Base-by-base conservation (phyloP, 2,797 vertebrate genomes). In the Xenentodon cancila region DNA sequence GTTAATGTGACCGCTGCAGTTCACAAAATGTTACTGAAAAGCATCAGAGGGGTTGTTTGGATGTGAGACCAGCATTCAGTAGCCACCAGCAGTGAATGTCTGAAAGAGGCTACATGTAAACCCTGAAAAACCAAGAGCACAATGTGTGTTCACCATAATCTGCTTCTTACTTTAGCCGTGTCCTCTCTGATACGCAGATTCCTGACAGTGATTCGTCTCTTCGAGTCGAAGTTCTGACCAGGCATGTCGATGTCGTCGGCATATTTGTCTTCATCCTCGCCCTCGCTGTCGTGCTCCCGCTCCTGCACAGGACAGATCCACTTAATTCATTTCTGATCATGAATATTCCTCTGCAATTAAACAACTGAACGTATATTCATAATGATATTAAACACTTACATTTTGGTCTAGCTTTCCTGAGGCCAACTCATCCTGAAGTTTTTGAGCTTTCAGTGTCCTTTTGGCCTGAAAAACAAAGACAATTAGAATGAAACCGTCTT, bases 181-280 rank as follows among this genome's bases (percentile, higher is more conserved):
- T 99, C 97, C 85, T 99, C 97, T 80, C 97, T 91, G 83, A 99
- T 99, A 74, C 98, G 95, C 57, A 99, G 82, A 80, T 99, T 99
- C 61, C 97, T 94, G 73, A 99, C 97, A 5, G 98, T 99, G 88
- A 99, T 99, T 46, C 97, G 93, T 81, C 98, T 94, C 84, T 99
- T 99, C 0, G 98, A 99, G 90, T 99, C 98, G 79, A 99, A 99
- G 92, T 99, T 99, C 91, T 99, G 97, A 46, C 98, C 98, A 0
- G 98, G 97, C 97, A 99, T 99, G 82, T 99, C 98, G n/a, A 99
- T 96, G 72, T 99, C 98, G 84, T 99, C 98, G 25, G 97, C 97
- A 0, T 99, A 99, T 84, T 99, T 99, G 78, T 99, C 98, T 87
- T 99, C 98, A 88, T 99, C 98, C 61, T 99, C 97, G 64, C 97